Evolutionary conservation across 2,888 invertebrate genomes (phyloP).

Genomic region (Luffia ferchaultella): DNA sequence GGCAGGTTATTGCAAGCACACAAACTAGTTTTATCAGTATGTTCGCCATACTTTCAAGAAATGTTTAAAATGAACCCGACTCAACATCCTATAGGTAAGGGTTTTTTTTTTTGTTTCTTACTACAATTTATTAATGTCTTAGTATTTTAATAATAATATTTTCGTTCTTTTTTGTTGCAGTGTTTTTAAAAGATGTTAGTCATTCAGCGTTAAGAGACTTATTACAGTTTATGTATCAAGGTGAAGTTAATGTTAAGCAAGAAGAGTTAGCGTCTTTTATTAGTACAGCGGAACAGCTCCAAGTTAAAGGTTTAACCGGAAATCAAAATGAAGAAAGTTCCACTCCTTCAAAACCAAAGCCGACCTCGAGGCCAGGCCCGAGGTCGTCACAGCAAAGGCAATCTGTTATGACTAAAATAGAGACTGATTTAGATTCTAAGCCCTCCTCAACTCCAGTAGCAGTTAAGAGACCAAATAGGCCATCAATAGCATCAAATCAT

Average conservation of each 20-base stretch:
- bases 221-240: constrained; percentile 77
- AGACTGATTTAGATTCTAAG: constrained; percentile 70
- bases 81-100: constrained; percentile 72
- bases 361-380: constrained; percentile 68
- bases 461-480: constrained; percentile 72
- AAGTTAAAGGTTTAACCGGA: constrained; percentile 75
- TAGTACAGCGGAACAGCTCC: constrained; percentile 76
- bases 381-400: constrained; percentile 70
- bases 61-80: constrained; percentile 76
- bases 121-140: background rate
- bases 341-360: constrained; percentile 66
- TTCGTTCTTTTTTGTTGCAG: constrained; percentile 44
- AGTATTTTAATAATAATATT: constrained; percentile 8
- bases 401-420: constrained; percentile 70
- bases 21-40: constrained; percentile 75
- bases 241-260: constrained; percentile 76
- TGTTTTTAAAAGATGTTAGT: constrained; percentile 76
- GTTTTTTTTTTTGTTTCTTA: background rate
- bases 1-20: constrained; percentile 76
- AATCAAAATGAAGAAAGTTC: constrained; percentile 68
- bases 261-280: constrained; percentile 76
- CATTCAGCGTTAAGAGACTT: constrained; percentile 74
- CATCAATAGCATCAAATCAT: constrained; percentile 69
- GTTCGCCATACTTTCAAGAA: constrained; percentile 77
- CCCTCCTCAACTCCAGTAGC: constrained; percentile 69